Percentiles rank a stretch among this genome's conserved stretches.
Evolutionary conservation across 2,888 invertebrate species (phyloP).

Genomic region (Anorthoa munda): DNA sequence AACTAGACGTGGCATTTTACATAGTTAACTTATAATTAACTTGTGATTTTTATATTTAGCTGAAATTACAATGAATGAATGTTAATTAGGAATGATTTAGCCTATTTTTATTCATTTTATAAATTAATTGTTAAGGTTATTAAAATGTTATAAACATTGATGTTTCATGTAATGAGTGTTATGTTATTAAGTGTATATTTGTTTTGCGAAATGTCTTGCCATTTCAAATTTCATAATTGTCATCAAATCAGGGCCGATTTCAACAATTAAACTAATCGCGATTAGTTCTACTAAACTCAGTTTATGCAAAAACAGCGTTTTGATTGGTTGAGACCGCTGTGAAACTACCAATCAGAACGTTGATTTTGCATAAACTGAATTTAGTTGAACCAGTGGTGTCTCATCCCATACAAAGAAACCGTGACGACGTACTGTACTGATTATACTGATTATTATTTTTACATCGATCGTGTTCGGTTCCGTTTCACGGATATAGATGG

Average conservation of each 20-base stretch:
- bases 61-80: conserved; percentile 63
- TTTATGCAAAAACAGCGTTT: too few relatives aligned
- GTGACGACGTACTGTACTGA: too few relatives aligned
- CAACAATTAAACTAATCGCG: too few relatives aligned
- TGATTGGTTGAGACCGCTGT: too few relatives aligned
- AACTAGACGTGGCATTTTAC: conserved; percentile 46
- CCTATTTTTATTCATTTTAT: conserved; percentile 47
- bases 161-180: conserved; percentile 40
- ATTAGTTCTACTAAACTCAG: too few relatives aligned
- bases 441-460: too few relatives aligned
- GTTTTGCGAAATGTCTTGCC: conserved; percentile 19
- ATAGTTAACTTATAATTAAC: conserved; percentile 43
- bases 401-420: too few relatives aligned
- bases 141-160: conserved; percentile 50
- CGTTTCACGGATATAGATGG: too few relatives aligned
- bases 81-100: conserved; percentile 54
- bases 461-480: too few relatives aligned
- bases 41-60: conserved; percentile 59
- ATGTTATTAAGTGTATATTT: conserved; percentile 25
- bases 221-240: background rate
- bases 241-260: background rate
- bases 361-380: too few relatives aligned
- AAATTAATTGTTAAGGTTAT: conserved; percentile 45
- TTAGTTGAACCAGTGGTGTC: too few relatives aligned
- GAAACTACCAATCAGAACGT: too few relatives aligned